Conservation (phyloP, 1,140 invertebrate genomes). For the Liolophura sinensis region DNA sequence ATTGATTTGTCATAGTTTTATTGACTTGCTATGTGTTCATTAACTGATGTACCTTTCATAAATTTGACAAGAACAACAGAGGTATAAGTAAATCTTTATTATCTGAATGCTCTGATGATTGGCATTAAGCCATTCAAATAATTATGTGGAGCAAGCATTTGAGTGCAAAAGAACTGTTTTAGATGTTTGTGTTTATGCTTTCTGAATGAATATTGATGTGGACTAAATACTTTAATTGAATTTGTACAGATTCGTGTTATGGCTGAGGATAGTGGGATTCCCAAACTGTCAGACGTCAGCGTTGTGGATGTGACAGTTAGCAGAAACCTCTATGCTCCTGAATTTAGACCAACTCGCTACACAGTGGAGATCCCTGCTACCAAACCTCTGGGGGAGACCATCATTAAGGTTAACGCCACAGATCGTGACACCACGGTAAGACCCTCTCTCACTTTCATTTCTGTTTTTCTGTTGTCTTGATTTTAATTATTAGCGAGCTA, state of each 20-base stretch:
- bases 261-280: slow-evolving; percentile 80
- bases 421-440: slow-evolving; percentile 32
- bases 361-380: slow-evolving; percentile 62
- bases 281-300: slow-evolving; percentile 78
- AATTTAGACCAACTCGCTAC: slow-evolving; percentile 22
- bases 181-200: background rate
- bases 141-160: background rate
- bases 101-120: background rate
- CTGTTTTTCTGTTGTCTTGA: too few species aligned
- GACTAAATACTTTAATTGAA: slow-evolving; percentile 1
- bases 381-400: slow-evolving; percentile 57
- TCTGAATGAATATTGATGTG: background rate
- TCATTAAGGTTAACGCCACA: slow-evolving; percentile 66
- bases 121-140: background rate
- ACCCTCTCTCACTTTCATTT: too few species aligned
- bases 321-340: slow-evolving; percentile 31
- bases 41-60: slow-evolving; percentile 2
- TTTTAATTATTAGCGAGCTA: too few species aligned
- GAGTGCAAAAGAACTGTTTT: background rate
- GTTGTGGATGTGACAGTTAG: slow-evolving; percentile 80
- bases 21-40: slow-evolving; percentile 10
- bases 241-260: slow-evolving; percentile 32
- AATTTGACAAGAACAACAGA: background rate
- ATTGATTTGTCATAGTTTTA: background rate
- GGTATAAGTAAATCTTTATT: slow-evolving; percentile 2